Evolutionary conservation across 2,797 vertebrate genomes (phyloP), one percentile per base, ranked within the genome.

Genomic region (Xenopus petersii): DNA sequence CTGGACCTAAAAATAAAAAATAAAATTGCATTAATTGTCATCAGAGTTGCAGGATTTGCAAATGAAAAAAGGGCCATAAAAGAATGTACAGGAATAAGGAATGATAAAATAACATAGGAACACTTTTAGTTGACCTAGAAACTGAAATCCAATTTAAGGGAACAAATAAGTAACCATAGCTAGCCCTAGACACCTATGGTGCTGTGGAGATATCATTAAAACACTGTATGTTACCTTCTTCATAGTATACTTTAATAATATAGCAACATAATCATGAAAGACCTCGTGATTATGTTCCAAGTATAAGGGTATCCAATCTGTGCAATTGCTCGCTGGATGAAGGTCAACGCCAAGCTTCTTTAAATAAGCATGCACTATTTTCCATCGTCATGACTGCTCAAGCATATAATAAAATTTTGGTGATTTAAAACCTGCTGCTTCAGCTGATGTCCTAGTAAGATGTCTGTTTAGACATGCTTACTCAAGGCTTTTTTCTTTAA

Each of bases 381-480:
- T 70, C 70, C 56, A 56, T 60, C 55, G 48, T 68, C 62, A 62
- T 56, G 70, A 73, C 75, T 74, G 55, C 74, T 77, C 67, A 80
- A 77, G 79, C 79, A 71, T 77, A 74, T 80, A 80, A 73, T 73
- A 80, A 80, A 80, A 63, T 76, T 74, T 80, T 73, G 66, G 47
- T 80, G 51, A 66, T 74, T 71, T 75, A 49, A 77, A 72, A 74
- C 59, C 69, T 79, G 67, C 77, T 69, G 74, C 65, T 74, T 77
- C 68, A 77, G 64, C 64, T 80, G 77, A 66, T 74, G 64, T 15
- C 51, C 15, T 49, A 49, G 24, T 66, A 60, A 77, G 60, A 51
- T 56, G 55, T 74, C 46, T 67, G 49, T 64, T 59, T 77, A 33
- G 2, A 71, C 51, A 55, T 11, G 64, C 71, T 76, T 74, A 67